Percentiles rank a stretch among this genome's conserved stretches.
These are phyloP conservation scores for Dipodomys stephensi DNA, from an alignment of 2,113 vertebrate species.

Conservation along the genomic window DNA sequence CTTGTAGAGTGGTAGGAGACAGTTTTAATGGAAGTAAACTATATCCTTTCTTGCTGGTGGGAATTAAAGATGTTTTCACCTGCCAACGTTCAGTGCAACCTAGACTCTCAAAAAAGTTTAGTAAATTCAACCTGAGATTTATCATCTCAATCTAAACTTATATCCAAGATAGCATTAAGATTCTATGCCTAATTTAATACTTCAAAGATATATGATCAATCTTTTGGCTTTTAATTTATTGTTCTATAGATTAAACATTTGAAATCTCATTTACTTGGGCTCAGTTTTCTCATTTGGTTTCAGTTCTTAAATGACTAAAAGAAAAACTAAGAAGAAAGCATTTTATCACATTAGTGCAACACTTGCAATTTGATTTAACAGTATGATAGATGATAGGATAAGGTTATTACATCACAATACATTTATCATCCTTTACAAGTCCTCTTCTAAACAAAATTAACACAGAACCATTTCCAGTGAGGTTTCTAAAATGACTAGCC, in stretches of 20 bases:
- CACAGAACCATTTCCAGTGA: conserved; percentile 60
- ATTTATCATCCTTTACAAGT: conserved; percentile 80
- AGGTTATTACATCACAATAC: conserved; percentile 63
- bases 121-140: background rate
- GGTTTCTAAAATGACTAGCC: conserved; percentile 67
- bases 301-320: conserved; percentile 70
- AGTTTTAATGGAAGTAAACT: background rate
- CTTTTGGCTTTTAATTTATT: conserved; percentile 58
- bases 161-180: background rate
- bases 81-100: background rate
- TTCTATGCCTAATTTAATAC: conserved; percentile 18
- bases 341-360: conserved; percentile 73
- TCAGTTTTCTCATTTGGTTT: conserved; percentile 54
- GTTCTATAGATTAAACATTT: conserved; percentile 65
- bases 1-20: background rate
- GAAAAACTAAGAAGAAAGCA: conserved; percentile 69
- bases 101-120: background rate
- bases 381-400: conserved; percentile 77
- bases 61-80: background rate
- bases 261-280: conserved; percentile 50
- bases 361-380: conserved; percentile 79
- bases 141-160: background rate
- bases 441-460: conserved; percentile 77
- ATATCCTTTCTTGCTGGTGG: background rate
- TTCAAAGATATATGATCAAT: conserved; percentile 12